Base-by-base conservation (phyloP, 2,113 vertebrate species). In the Crotophaga sulcirostris region DNA sequence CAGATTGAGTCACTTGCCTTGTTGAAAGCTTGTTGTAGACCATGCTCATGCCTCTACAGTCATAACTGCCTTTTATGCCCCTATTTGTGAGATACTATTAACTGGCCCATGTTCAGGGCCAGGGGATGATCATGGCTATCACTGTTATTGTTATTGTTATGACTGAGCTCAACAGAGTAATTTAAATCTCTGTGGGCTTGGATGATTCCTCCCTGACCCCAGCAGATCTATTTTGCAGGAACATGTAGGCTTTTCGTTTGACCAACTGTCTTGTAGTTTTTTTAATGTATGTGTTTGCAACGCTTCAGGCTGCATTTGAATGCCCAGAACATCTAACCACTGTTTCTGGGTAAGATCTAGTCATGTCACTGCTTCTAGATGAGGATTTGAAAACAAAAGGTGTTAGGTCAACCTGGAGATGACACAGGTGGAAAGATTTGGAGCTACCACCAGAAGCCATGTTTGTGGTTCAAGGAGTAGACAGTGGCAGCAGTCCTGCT, bases 401-500 rank as follows among this genome's bases (percentile, higher is more conserved):
- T 64, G 14, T 63, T 51, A 55, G 29, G 45, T 28, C 10, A 70
- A 47, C 17, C 15, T 58, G 31, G 33, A 80, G 2, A 9, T 34
- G 40, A 60, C 70, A 64, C 9, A 52, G 23, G 36, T 56, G 34
- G 44, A 59, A 47, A 49, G 26, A 34, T 52, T 1, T 2, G 6
- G 55, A 52, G 29, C 18, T 76, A 19, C 7, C 23, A 40, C 38
- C 44, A 70, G 52, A 36, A 63, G 28, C n/a, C 18, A 5, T 10
- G n/a, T 70, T 63, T 84, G 33, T 1, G 0, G 29, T 55, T 75
- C 1, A 5, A 66, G 28, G 36, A 66, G 17, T 3, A 0, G 0
- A 15, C 12, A 87, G 68, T 1, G 3, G 15, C 44, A 80, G 54
- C 4, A 26, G 24, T 40, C 19, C 20, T 87, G 40, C n/a, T 44